Conservation (phyloP, 2,113 vertebrate genomes). For the Microcebus lehilahytsara region DNA sequence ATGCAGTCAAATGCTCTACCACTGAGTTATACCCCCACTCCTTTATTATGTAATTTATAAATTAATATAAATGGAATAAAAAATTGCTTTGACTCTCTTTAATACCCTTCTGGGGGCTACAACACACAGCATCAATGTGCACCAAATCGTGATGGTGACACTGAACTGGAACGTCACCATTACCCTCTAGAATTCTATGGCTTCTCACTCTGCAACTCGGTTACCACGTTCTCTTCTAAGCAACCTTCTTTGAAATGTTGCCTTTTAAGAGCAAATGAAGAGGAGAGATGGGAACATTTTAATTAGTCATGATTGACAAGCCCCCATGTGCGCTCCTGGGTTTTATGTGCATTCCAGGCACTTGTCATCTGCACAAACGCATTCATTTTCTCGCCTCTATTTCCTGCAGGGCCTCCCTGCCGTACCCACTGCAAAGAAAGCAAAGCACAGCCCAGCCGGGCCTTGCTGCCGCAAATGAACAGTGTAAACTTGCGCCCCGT, state of each 20-base stretch:
- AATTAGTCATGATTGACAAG: slow-evolving; percentile 2
- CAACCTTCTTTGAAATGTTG: not conserved
- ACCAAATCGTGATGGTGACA: not conserved
- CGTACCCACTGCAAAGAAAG: not conserved
- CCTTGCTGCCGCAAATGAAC: slow-evolving; percentile 50
- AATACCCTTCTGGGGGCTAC: not conserved
- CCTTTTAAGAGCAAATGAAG: slow-evolving; percentile 10
- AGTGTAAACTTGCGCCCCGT: not conserved
- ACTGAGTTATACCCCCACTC: too few species aligned
- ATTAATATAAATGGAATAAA: not conserved
- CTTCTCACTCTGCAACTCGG: not conserved
- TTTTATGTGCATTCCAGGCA: not conserved
- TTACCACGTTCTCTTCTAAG: not conserved
- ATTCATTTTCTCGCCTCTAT: not conserved
- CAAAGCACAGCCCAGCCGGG: slow-evolving; percentile 26
- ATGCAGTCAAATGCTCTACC: too few species aligned
- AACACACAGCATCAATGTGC: not conserved
- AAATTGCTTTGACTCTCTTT: not conserved
- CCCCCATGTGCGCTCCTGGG: not conserved
- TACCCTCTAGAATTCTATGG: not conserved
- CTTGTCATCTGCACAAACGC: not conserved
- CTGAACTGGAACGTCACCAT: not conserved
- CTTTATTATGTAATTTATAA: not conserved
- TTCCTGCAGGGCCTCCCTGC: not conserved
- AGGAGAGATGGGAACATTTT: slow-evolving; percentile 42